phyloP scores from a whole-genome alignment of 2,797 vertebrate species.

The Sebastes reedi region DNA sequence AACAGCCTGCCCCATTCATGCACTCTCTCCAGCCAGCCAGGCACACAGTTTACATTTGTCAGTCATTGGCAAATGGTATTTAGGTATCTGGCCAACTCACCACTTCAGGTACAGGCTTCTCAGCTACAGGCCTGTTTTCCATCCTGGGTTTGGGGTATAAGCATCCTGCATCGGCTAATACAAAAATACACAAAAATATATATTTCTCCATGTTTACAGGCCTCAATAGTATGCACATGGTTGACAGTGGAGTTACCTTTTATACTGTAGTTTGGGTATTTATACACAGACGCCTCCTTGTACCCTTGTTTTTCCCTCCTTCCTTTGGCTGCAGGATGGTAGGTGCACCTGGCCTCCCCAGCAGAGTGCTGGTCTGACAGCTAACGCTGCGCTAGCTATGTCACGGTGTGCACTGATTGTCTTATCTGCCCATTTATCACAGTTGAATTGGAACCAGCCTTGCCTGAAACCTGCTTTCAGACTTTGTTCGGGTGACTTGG shows the following conservation, averaged over 20 bases:
- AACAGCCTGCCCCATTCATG: conserved; percentile 38
- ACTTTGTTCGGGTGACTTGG: conserved; percentile 88
- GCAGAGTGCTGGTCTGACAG: conserved; percentile 89
- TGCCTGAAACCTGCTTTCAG: conserved; percentile 94
- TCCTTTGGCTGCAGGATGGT: conserved; percentile 75
- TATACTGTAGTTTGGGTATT: conserved; percentile 52
- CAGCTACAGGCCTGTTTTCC: conserved; percentile 23
- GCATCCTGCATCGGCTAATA: conserved; percentile 22
- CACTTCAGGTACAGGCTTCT: conserved; percentile 22
- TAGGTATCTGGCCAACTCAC: conserved; percentile 47
- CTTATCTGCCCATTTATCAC: conserved; percentile 99
- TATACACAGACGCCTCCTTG: conserved; percentile 55
- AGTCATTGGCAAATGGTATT: conserved; percentile 52
- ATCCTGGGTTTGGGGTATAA: conserved; percentile 1
- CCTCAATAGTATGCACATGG: conserved; percentile 2
- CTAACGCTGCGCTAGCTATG: conserved; percentile 81
- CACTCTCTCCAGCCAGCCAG: conserved; percentile 40
- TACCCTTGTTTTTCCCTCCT: conserved; percentile 36
- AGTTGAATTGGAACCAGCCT: conserved; percentile 98
- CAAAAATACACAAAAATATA: conserved; percentile 1
- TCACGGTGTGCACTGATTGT: conserved; percentile 94
- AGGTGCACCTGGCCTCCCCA: conserved; percentile 89
- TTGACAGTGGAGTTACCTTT: conserved; percentile 29
- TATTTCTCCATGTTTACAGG: conserved; percentile 23
- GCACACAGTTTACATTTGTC: conserved; percentile 45